Evolutionary conservation across 2,113 vertebrate genomes (phyloP).

Genomic region (Bos javanicus): DNA sequence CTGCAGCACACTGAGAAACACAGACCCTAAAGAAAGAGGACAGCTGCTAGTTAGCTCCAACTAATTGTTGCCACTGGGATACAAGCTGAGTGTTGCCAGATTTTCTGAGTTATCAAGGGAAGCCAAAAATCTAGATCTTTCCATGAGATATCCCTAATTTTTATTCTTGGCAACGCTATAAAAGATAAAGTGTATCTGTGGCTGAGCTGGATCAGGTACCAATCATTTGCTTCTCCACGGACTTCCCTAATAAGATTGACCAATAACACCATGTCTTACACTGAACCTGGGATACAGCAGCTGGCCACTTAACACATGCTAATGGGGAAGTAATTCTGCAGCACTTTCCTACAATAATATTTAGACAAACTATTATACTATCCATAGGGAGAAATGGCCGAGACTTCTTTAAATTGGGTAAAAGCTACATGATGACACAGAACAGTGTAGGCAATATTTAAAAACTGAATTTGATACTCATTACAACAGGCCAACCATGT

Average conservation of each 20-base stretch:
- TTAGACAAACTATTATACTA: slow-evolving; percentile 6
- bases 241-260: background rate
- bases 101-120: background rate
- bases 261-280: background rate
- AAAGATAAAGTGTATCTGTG: background rate
- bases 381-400: background rate
- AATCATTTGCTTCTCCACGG: background rate
- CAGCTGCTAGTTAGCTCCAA: background rate
- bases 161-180: background rate
- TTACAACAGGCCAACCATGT: background rate
- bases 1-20: background rate
- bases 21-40: background rate
- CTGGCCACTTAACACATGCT: background rate
- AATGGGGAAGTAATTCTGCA: background rate
- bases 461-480: background rate
- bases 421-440: background rate
- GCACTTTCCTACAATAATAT: background rate
- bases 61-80: background rate
- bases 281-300: background rate
- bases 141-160: background rate
- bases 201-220: background rate
- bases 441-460: background rate
- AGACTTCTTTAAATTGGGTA: background rate
- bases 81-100: background rate
- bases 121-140: background rate